Base-by-base conservation (phyloP, 2,797 vertebrate genomes). In the Sebastes taczanowskii region DNA sequence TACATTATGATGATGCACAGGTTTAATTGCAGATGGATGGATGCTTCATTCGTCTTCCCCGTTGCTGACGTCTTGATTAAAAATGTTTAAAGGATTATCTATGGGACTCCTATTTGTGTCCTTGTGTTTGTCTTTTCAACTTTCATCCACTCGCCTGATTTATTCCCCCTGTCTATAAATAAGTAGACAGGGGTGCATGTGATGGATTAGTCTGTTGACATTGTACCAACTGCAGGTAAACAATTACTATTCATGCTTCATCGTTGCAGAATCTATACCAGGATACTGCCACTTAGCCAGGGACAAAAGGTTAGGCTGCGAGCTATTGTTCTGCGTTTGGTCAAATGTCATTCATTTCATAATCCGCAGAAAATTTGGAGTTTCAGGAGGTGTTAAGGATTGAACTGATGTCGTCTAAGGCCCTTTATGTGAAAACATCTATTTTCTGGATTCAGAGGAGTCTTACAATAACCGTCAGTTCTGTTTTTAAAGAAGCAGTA, bases 241-340 rank as follows among this genome's bases (percentile, higher is more conserved):
- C 94, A 94, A 93, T 95, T 93, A 93, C 93, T 93, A 93, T 94
- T 94, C 92, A 94, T 78, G 90, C 88, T 92, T 90, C 91, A 93
- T 93, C 91, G 83, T 89, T 14, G 27, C 82, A 62, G 85, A 86
- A 94, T 94, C 92, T 95, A 94, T 95, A 94, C 90, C 92, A 94
- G 94, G 92, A 95, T 94, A 76, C 91, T 77, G 89, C 90, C 90
- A 94, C 93, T 93, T 95, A 92, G 84, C 78, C 55, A 70, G 60
- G 88, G 90, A 89, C 92, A 91, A 94, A 92, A 94, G 92, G 93
- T 94, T 88, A 91, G 70, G 46, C 58, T 77, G 90, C 16, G 4
- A 74, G 84, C 89, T 77, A 94, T 93, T 94, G 91, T 93, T 93
- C 80, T 83, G 78, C 71, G 22, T 88, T 85, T 85, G 81, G 88